A percentile compares a stretch with the other conserved stretches of the same genome.
phyloP scores from a whole-genome alignment of 2,888 invertebrate species.

The Lithophane leautieri region DNA sequence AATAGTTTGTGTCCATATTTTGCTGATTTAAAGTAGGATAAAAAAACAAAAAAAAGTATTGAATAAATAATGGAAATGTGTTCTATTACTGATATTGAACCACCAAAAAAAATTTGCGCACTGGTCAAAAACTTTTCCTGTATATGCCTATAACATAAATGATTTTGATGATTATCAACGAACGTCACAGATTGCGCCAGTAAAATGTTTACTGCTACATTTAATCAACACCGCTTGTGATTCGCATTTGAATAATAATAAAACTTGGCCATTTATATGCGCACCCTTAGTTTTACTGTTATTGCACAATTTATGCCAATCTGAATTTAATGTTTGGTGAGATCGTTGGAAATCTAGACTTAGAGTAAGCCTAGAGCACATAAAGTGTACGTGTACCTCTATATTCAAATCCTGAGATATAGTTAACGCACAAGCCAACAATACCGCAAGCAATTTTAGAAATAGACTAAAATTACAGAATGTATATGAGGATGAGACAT shows the following conservation, averaged over 20 bases:
- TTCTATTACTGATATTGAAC: too few species aligned
- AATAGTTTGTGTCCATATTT: too few species aligned
- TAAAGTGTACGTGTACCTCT: conserved; percentile 18
- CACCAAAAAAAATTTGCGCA: too few species aligned
- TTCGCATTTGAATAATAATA: conserved; percentile 71
- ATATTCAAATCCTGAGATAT: not conserved
- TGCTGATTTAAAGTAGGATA: too few species aligned
- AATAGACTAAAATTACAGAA: not conserved
- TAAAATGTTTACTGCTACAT: conserved; percentile 71
- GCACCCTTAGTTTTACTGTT: conserved; percentile 60
- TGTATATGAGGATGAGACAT: not conserved
- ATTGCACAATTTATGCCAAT: conserved; percentile 53
- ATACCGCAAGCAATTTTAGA: not conserved
- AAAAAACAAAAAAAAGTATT: too few species aligned
- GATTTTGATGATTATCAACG: conserved; percentile 9
- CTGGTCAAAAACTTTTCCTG: too few species aligned
- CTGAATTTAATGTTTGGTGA: conserved; percentile 44
- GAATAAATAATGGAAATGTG: too few species aligned
- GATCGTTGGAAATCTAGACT: conserved; percentile 25
- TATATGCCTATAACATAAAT: conserved; percentile 15
- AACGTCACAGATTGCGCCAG: conserved; percentile 39
- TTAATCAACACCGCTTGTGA: conserved; percentile 69
- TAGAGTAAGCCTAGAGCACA: not conserved
- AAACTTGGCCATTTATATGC: conserved; percentile 69
- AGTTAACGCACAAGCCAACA: not conserved